Conservation (phyloP, 37 sponge, comb jelly and placozoan species). For the Beroe forskalii region DNA sequence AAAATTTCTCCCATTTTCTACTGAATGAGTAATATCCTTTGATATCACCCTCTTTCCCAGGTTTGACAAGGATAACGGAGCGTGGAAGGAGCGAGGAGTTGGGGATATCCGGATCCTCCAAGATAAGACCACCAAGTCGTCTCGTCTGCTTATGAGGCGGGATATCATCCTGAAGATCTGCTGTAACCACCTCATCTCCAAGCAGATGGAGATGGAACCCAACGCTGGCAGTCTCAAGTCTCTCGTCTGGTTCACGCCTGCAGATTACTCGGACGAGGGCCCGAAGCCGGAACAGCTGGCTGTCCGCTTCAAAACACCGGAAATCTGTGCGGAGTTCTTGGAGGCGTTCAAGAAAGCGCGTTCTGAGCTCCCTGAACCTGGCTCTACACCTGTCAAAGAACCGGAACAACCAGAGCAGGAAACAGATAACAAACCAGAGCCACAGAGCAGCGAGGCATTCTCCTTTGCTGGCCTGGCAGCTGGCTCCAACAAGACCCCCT, state of each 20-base stretch:
- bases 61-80: conserved; percentile 69
- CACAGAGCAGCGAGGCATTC: neutral
- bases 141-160: conserved; percentile 84
- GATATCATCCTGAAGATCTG: conserved; percentile 89
- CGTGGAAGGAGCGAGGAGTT: conserved; percentile 90
- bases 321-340: conserved; percentile 73
- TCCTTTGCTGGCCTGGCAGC: conserved; percentile 62
- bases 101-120: conserved; percentile 85
- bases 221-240: conserved; percentile 68
- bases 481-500: conserved; percentile 40
- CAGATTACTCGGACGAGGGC: conserved; percentile 80
- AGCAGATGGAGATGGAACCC: conserved; percentile 74
- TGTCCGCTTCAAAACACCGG: conserved; percentile 76
- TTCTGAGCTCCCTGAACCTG: conserved; percentile 7
- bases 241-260: conserved; percentile 75
- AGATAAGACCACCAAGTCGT: conserved; percentile 69
- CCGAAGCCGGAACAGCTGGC: conserved; percentile 79
- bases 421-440: neutral
- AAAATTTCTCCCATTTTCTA: too few relatives aligned
- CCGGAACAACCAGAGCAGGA: neutral
- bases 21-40: too few relatives aligned
- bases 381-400: neutral
- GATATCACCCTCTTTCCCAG: conserved; percentile 63
- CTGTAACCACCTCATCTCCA: conserved; percentile 85
- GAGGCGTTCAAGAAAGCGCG: conserved; percentile 69